Conservation (phyloP, 2,888 invertebrate species). For the Torymus tubicola region DNA sequence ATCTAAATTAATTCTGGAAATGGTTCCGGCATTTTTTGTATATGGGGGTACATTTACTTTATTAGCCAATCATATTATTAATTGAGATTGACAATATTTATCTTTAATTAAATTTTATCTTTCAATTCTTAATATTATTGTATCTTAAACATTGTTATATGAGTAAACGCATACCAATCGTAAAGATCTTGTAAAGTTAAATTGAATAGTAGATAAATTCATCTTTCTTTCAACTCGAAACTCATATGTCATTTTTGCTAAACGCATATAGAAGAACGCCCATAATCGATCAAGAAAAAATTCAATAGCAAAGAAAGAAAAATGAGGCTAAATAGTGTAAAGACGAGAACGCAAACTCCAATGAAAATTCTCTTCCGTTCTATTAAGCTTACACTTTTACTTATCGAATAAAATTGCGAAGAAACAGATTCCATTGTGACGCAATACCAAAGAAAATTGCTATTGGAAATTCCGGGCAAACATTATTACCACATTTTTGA, state of each 20-base stretch:
- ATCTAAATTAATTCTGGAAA: slow-evolving; percentile 51
- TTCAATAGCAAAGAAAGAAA: background rate
- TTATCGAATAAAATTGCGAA: too few relatives aligned
- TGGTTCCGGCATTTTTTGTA: slow-evolving; percentile 1
- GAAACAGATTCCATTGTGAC: too few relatives aligned
- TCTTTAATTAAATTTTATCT: too few relatives aligned
- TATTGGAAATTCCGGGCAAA: too few relatives aligned
- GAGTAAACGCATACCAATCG: slow-evolving; percentile 3
- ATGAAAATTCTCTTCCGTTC: background rate
- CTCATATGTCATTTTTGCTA: background rate
- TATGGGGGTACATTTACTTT: slow-evolving; percentile 17
- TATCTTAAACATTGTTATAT: background rate
- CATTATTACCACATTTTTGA: too few relatives aligned
- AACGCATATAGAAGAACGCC: background rate
- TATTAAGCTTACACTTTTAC: background rate
- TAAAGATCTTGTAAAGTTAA: slow-evolving; percentile 10
- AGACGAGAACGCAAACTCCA: background rate
- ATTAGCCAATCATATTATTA: slow-evolving; percentile 1
- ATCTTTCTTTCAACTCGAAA: slow-evolving; percentile 18
- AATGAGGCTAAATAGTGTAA: background rate
- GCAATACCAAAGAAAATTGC: too few relatives aligned
- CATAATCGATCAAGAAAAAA: background rate
- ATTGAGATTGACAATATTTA: background rate
- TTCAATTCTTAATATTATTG: too few relatives aligned
- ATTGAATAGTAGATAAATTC: slow-evolving; percentile 20